Base-by-base conservation (phyloP, 2,113 vertebrate species). In the Australoheros scitulus region DNA sequence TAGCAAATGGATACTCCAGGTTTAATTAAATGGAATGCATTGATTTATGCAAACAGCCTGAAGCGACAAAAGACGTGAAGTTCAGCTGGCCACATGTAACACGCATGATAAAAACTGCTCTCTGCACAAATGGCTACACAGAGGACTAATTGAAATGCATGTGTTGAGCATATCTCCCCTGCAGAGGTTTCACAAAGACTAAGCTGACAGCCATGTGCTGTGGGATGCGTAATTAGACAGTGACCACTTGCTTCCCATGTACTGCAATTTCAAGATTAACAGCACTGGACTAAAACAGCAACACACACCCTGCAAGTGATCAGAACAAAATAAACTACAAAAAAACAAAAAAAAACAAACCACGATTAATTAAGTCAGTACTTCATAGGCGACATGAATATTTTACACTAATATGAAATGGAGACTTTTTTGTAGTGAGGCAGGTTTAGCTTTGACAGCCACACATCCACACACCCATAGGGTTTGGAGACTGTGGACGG, bases 41-140 rank as follows among this genome's bases (percentile, higher is more conserved):
- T 86, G 86, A 94, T 94, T 93, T 87, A 91, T 92, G 87, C 86
- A 88, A 94, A 92, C 61, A 82, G 43, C 83, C 85, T 6, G 41
- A 61, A 87, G 87, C 64, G 47, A 60, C 85, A 87, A 84, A 29
- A 84, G 80, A 83, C 57, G 70, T 74, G 11, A 17, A 36, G 52
- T 77, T 89, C 68, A 85, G 86, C 55, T 82, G 81, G 89, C 72
- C 82, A 75, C 72, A 91, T 6, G 20, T 79, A 81, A 34, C 78
- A 80, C 70, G 89, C 86, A 93, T 89, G 84, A 72, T 79, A 86
- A 90, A 88, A 81, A 79, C 14, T 2, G 2, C 61, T 63, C 61
- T 72, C 24, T 84, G 64, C 65, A 81, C 80, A 77, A 64, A 90
- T 89, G 72, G 81, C 90, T 89, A 61, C 41, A 61, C 34, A 79